Conservation (phyloP, 2,888 invertebrate genomes). For the Mesochorus sp. region DNA sequence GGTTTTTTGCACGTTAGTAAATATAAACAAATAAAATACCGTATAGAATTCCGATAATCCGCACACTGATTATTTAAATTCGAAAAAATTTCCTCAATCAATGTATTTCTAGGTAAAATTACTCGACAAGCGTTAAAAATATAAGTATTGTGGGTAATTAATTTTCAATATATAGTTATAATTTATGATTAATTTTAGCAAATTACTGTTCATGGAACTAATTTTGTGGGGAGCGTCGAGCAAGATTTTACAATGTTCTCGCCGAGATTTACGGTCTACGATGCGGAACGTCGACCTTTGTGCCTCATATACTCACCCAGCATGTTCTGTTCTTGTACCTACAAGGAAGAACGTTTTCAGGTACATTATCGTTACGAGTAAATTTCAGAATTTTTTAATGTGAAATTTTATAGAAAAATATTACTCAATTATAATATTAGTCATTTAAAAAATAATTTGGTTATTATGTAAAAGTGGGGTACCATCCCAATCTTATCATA, state of each 20-base stretch:
- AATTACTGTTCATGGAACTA: conserved; percentile 75
- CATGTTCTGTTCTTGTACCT: conserved; percentile 85
- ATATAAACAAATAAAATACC: not conserved
- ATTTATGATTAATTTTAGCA: no score
- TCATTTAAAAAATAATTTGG: not conserved
- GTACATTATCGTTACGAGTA: conserved; percentile 78
- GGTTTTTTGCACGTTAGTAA: conserved; percentile 72
- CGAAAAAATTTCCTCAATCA: no score
- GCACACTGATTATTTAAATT: no score
- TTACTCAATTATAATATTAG: not conserved
- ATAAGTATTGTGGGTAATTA: no score
- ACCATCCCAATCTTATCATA: no score
- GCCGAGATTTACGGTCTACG: conserved; percentile 87
- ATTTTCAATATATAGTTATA: no score
- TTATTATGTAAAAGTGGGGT: not conserved
- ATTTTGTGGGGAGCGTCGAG: conserved; percentile 87
- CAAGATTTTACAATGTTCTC: conserved; percentile 87
- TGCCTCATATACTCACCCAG: conserved; percentile 90
- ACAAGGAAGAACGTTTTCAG: conserved; percentile 86
- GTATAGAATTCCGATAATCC: no score
- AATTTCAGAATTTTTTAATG: not conserved
- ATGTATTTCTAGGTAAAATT: no score
- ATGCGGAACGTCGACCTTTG: conserved; percentile 85
- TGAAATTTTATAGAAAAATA: not conserved
- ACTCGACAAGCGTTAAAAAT: no score